These are phyloP conservation scores for Ochotona princeps DNA, from an alignment of 2,113 vertebrate genomes.

Conservation along the genomic window DNA sequence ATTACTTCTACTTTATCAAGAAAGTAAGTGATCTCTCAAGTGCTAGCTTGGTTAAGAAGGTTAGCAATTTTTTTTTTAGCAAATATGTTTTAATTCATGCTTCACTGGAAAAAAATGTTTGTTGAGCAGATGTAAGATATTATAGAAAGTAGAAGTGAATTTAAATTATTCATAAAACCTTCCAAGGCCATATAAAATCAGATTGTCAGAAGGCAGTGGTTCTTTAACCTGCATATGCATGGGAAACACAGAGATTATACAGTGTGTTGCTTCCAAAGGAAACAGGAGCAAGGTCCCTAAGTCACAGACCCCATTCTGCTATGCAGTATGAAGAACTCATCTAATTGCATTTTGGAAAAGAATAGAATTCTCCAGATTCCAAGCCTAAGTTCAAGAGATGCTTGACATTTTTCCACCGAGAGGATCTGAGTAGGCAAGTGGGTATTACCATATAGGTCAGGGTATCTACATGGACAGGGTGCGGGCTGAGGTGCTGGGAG, in stretches of 20 bases:
- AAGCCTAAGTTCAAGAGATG: neutral
- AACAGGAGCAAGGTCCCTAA: too few relatives aligned
- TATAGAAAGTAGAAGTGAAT: neutral
- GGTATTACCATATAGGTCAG: fast-evolving
- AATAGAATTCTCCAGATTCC: neutral
- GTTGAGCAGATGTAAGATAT: neutral
- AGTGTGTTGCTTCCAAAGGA: neutral
- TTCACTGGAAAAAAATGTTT: slow-evolving; percentile 11
- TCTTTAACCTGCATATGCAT: neutral
- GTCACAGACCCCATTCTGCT: neutral
- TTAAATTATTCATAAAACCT: slow-evolving; percentile 37
- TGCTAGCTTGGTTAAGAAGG: neutral
- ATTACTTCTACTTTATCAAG: neutral
- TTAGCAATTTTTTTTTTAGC: neutral
- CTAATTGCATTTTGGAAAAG: neutral
- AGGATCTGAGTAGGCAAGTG: neutral
- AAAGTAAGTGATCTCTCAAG: neutral
- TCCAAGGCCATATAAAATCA: neutral
- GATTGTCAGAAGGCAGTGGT: neutral
- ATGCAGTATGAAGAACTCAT: neutral
- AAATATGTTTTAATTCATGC: neutral
- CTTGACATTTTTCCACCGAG: neutral
- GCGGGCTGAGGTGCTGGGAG: neutral
- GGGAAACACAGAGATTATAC: neutral
- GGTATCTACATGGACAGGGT: fast-evolving